Conservation (phyloP, 64 coral and sea anemone species). For the Montipora sp. region DNA sequence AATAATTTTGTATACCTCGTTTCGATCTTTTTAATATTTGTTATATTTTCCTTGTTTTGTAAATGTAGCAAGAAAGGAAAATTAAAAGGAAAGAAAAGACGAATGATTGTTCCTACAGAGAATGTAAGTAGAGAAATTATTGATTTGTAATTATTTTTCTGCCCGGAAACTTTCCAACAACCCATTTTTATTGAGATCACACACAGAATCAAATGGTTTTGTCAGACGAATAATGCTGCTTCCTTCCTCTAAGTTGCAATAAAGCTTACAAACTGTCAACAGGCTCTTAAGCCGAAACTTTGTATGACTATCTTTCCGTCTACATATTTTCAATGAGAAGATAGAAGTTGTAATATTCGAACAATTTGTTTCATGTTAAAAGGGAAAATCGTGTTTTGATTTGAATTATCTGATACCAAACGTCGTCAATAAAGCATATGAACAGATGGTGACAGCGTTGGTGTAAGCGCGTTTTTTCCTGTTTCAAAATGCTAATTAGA, state of each 20-base stretch:
- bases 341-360: no score
- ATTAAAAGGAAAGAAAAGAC: conserved; percentile 47
- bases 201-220: background rate
- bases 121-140: conserved; percentile 14
- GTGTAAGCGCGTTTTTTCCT: background rate
- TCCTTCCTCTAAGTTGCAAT: no score
- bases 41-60: background rate
- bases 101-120: conserved; percentile 1
- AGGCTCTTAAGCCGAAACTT: no score
- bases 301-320: no score
- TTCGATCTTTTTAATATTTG: background rate
- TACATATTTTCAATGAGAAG: no score
- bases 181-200: background rate
- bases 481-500: background rate
- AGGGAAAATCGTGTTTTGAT: no score
- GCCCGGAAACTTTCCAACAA: no score
- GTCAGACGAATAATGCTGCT: no score
- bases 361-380: no score
- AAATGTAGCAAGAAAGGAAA: conserved; percentile 28
- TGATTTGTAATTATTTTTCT: no score
- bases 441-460: background rate
- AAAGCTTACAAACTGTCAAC: no score
- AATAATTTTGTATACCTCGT: background rate
- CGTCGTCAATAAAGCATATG: background rate
- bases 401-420: no score